These are phyloP conservation scores for Antitype chi DNA, from an alignment of 2,888 invertebrate species.

Conservation along the genomic window DNA sequence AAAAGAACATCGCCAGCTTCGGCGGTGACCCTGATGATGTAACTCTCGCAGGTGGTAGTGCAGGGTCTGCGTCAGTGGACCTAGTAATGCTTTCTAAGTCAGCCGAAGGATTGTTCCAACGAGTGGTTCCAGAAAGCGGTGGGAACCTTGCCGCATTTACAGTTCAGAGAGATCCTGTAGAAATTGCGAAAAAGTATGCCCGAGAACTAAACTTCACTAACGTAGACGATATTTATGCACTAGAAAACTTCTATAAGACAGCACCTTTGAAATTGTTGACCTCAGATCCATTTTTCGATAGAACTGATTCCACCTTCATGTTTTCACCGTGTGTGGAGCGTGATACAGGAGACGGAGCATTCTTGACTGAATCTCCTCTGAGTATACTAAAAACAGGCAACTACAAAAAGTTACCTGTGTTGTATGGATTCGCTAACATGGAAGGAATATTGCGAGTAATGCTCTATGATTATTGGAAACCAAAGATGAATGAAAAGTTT, in stretches of 20 bases:
- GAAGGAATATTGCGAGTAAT: conserved; percentile 68
- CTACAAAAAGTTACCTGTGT: conserved; percentile 73
- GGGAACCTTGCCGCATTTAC: conserved; percentile 37
- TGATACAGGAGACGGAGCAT: conserved; percentile 62
- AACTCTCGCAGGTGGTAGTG: conserved; percentile 44
- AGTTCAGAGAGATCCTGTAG: conserved; percentile 35
- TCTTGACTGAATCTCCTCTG: conserved; percentile 73
- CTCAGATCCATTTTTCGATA: conserved; percentile 36
- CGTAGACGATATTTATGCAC: conserved; percentile 65
- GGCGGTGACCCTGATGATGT: conserved; percentile 79
- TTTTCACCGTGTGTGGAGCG: conserved; percentile 71
- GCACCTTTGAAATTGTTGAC: conserved; percentile 15
- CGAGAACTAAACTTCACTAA: conserved; percentile 26
- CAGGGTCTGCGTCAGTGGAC: conserved; percentile 33
- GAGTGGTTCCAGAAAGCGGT: conserved; percentile 40
- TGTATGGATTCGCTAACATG: conserved; percentile 76
- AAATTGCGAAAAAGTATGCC: conserved; percentile 26
- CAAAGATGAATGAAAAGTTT: conserved; percentile 75
- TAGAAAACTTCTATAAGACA: conserved; percentile 71
- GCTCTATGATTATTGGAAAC: conserved; percentile 69
- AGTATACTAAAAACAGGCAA: conserved; percentile 72
- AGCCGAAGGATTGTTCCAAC: conserved; percentile 28
- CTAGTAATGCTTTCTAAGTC: conserved; percentile 28
- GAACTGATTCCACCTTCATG: conserved; percentile 32
- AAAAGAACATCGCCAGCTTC: conserved; percentile 75